Evolutionary conservation across 2,113 vertebrate genomes (phyloP).

Genomic region (Podarcis muralis): DNA sequence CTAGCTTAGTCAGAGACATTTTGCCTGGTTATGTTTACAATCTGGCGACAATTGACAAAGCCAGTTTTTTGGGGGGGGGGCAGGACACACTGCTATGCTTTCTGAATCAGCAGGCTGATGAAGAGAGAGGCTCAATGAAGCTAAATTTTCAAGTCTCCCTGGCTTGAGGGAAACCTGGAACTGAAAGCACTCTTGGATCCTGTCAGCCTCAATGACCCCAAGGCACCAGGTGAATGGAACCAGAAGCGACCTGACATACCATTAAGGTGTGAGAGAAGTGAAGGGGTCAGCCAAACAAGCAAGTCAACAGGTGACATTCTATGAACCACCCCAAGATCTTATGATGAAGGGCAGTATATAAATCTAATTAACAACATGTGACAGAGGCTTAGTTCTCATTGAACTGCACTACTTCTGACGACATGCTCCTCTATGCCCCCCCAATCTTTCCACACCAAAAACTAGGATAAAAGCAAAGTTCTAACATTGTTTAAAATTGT

Average conservation of each 20-base stretch:
- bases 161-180: neutral
- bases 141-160: neutral
- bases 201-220: neutral
- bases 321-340: too few relatives aligned
- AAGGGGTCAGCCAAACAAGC: neutral
- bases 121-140: neutral
- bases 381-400: neutral
- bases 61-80: accelerated
- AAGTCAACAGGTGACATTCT: neutral
- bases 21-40: neutral
- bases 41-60: neutral
- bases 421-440: too few relatives aligned
- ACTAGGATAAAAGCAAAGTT: neutral
- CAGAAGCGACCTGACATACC: neutral
- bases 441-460: neutral
- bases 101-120: neutral
- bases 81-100: too few relatives aligned
- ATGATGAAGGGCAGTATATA: too few relatives aligned
- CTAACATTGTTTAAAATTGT: neutral
- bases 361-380: neutral
- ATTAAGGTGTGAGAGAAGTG: neutral
- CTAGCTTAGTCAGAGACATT: neutral
- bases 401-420: neutral
- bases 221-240: neutral
- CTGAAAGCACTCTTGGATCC: neutral